A percentile compares a stretch with the other conserved stretches of the same genome.
Conservation (phyloP, 2,113 vertebrate species). For the Arvicanthis niloticus region DNA sequence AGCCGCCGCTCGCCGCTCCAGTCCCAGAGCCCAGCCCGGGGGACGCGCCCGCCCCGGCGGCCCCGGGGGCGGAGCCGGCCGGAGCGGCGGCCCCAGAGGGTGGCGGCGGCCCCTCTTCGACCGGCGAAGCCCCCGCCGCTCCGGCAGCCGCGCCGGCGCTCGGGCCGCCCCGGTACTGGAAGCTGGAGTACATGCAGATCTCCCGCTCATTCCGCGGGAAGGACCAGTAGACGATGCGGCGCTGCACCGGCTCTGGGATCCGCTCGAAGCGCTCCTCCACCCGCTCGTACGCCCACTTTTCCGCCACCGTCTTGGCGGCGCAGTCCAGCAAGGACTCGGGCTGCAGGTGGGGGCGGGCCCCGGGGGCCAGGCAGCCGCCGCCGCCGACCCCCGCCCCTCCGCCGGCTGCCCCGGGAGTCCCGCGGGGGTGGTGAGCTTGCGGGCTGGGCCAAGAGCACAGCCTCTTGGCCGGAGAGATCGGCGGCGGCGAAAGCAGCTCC, state of each 20-base stretch:
- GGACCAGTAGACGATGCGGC: conserved; percentile 98
- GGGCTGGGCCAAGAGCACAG: conserved; percentile 90
- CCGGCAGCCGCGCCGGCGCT: conserved; percentile 86
- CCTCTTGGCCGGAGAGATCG: conserved; percentile 91
- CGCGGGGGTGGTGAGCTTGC: conserved; percentile 71
- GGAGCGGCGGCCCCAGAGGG: conserved; percentile 84
- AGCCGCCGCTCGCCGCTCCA: conserved; percentile 77
- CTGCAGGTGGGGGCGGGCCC: conserved; percentile 89
- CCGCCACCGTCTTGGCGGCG: conserved; percentile 96
- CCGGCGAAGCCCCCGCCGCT: conserved; percentile 83
- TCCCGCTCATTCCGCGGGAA: conserved; percentile 97
- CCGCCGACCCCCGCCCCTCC: conserved; percentile 86
- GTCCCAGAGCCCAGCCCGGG: conserved; percentile 80
- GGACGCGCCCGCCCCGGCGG: conserved; percentile 55
- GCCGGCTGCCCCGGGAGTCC: conserved; percentile 59
- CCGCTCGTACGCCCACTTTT: conserved; percentile 97
- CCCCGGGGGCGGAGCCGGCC: conserved; percentile 75
- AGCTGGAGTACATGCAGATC: conserved; percentile 98
- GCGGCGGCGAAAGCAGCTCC: conserved; percentile 89
- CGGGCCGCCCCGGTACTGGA: conserved; percentile 92
- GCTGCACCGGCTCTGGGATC: conserved; percentile 97
- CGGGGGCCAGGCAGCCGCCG: conserved; percentile 81
- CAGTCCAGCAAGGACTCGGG: conserved; percentile 97
- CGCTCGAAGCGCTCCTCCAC: conserved; percentile 98
- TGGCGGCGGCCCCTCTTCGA: conserved; percentile 84